These are phyloP conservation scores for Sinocyclocheilus maitianheensis DNA, from an alignment of 2,113 vertebrate genomes.

Conservation along the genomic window DNA sequence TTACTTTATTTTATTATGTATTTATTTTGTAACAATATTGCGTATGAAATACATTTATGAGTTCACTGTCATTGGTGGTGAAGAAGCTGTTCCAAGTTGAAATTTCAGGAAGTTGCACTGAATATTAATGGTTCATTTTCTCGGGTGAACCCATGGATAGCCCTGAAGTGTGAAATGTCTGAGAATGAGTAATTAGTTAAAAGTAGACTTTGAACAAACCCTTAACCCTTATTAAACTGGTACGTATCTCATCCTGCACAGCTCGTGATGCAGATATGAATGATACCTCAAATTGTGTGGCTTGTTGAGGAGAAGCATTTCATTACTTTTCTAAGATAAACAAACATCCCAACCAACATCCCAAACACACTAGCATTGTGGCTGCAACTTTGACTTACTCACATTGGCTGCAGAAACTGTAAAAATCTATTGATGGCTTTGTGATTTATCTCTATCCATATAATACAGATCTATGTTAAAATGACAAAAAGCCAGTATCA, in stretches of 20 bases:
- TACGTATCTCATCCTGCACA: neutral
- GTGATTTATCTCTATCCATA: neutral
- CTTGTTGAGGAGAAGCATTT: neutral
- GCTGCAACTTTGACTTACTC: neutral
- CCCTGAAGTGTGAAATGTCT: neutral
- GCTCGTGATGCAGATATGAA: neutral
- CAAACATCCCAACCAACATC: neutral
- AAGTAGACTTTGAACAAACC: neutral
- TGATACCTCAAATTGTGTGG: neutral
- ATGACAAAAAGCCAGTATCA: neutral
- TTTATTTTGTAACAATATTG: conserved; percentile 54
- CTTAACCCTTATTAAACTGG: neutral
- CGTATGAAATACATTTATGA: conserved; percentile 30
- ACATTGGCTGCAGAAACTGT: neutral
- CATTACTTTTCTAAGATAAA: neutral
- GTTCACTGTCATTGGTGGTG: conserved; percentile 39
- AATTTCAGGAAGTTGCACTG: conserved; percentile 50
- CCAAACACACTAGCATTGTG: neutral
- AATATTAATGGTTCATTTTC: conserved; percentile 58
- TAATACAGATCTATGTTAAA: conserved; percentile 15
- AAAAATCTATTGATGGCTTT: neutral
- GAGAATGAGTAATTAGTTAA: neutral
- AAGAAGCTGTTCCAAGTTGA: conserved; percentile 32
- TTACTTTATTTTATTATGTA: neutral
- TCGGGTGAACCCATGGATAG: conserved; percentile 41